Percentiles rank a stretch among this genome's conserved stretches.
These are phyloP conservation scores for Lacerta viridis DNA, from an alignment of 2,797 vertebrate genomes.

Conservation along the genomic window DNA sequence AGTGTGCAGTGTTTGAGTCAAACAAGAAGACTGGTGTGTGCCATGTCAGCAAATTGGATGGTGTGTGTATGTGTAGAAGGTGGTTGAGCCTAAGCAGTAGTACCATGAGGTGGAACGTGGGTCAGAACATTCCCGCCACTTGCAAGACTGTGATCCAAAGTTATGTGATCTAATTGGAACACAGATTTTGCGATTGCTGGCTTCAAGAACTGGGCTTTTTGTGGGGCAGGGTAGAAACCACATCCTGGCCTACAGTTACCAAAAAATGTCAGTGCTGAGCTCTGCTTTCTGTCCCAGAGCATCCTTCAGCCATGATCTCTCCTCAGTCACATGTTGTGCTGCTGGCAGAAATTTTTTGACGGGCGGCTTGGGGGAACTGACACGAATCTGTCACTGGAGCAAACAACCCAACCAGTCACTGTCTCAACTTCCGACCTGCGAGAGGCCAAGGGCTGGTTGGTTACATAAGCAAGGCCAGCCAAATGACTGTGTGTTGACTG, in stretches of 20 bases:
- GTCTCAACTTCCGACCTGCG: background rate
- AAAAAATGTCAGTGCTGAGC: background rate
- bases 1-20: no score
- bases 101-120: no score
- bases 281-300: background rate
- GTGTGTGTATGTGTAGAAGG: background rate
- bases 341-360: background rate
- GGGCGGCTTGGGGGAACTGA: background rate
- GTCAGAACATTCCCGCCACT: no score
- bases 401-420: background rate
- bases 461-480: background rate
- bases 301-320: background rate
- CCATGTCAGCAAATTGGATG: accelerated
- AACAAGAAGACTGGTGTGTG: background rate
- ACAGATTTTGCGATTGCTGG: background rate
- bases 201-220: background rate
- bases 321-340: background rate
- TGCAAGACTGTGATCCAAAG: no score
- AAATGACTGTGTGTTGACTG: background rate
- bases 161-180: background rate
- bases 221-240: background rate
- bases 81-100: background rate
- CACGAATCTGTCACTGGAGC: background rate
- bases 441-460: background rate
- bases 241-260: no score